phyloP scores from a whole-genome alignment of 2,797 vertebrate genomes.

The Galaxias olidus region DNA sequence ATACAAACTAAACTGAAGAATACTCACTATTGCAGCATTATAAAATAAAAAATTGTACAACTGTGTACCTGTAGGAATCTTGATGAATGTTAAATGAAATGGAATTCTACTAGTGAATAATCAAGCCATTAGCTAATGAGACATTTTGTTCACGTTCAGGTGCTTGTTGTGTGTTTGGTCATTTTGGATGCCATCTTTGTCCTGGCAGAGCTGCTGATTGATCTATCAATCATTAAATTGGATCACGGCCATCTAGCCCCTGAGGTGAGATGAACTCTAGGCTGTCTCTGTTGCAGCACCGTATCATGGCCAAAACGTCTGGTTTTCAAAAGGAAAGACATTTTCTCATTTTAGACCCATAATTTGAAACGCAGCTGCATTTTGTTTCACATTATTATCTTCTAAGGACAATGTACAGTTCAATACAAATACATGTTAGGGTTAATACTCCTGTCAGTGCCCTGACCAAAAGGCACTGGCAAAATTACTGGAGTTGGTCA shows the following conservation, averaged over 20 bases:
- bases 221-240: constrained; percentile 81
- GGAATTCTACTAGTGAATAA: neutral
- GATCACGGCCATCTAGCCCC: constrained; percentile 76
- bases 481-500: too few relatives aligned
- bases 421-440: too few relatives aligned
- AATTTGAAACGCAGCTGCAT: too few relatives aligned
- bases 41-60: too few relatives aligned
- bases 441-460: too few relatives aligned
- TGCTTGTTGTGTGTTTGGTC: constrained; percentile 87
- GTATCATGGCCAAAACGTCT: too few relatives aligned
- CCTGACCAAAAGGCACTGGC: too few relatives aligned
- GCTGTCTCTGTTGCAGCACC: neutral
- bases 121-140: constrained; percentile 11
- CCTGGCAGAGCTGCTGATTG: constrained; percentile 87
- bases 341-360: too few relatives aligned
- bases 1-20: neutral
- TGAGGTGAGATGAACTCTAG: constrained; percentile 72
- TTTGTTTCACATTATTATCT: too few relatives aligned
- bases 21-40: neutral
- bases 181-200: constrained; percentile 91
- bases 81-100: neutral
- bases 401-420: too few relatives aligned
- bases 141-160: constrained; percentile 62
- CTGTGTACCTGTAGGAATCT: too few relatives aligned
- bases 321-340: too few relatives aligned